phyloP scores from a whole-genome alignment of 2,888 invertebrate species.

The Sylvicola cinctus region DNA sequence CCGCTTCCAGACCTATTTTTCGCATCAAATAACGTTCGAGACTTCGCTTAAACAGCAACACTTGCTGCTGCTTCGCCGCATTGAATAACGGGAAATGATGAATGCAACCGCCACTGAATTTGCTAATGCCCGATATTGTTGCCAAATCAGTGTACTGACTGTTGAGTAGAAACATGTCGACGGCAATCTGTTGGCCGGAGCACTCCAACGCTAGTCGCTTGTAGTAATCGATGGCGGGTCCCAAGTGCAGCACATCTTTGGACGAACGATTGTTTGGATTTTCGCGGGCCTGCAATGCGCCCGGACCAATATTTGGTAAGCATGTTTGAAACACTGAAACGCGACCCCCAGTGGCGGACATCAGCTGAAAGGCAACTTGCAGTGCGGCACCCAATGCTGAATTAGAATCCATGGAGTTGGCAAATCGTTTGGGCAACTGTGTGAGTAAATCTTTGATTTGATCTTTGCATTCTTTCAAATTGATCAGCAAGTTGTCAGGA shows the following conservation, averaged over 20 bases:
- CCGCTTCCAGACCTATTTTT: constrained; percentile 97
- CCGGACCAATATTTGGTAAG: constrained; percentile 73
- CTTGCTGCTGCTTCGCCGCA: constrained; percentile 42
- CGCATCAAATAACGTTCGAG: constrained; percentile 78
- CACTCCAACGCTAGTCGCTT: constrained; percentile 91
- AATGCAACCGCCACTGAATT: constrained; percentile 86
- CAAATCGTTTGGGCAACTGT: constrained; percentile 59
- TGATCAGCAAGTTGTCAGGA: constrained; percentile 81
- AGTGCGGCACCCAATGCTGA: constrained; percentile 84
- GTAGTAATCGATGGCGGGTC: constrained; percentile 94
- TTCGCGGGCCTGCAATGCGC: constrained; percentile 63
- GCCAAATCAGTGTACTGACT: constrained; percentile 88
- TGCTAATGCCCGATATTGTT: constrained; percentile 79
- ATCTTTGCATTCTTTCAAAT: constrained; percentile 67
- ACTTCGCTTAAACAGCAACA: constrained; percentile 52
- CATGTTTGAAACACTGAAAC: constrained; percentile 87
- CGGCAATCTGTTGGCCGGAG: constrained; percentile 87
- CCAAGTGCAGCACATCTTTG: constrained; percentile 68
- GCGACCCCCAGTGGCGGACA: constrained; percentile 73
- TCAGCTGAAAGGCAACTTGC: constrained; percentile 77
- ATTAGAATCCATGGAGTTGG: constrained; percentile 44
- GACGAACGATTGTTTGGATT: constrained; percentile 68
- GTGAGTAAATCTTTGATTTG: constrained; percentile 49
- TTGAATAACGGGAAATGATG: constrained; percentile 83
- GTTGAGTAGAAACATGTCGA: constrained; percentile 87